These are phyloP conservation scores for Coregonus sp. DNA, from an alignment of 2,797 vertebrate species.

Conservation along the genomic window DNA sequence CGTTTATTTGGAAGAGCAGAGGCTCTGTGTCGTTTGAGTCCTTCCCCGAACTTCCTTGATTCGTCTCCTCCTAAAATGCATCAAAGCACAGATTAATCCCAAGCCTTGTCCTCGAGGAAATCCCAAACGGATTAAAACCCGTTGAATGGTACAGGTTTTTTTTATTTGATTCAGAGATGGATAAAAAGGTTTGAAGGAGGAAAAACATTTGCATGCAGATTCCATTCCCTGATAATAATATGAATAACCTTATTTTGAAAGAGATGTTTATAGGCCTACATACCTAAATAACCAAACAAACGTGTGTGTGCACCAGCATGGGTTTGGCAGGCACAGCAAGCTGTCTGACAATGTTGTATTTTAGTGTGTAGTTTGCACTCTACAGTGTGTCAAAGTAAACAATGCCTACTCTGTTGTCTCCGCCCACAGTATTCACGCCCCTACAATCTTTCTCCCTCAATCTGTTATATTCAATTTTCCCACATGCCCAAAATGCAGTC, in stretches of 20 bases:
- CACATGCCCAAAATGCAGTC: not conserved
- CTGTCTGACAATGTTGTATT: not conserved
- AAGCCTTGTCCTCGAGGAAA: not conserved
- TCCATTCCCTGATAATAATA: not conserved
- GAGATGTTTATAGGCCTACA: not conserved
- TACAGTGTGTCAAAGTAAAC: slow-evolving; percentile 3
- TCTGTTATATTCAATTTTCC: not conserved
- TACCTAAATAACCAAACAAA: not conserved
- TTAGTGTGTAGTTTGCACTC: not conserved
- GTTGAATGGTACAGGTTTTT: not conserved
- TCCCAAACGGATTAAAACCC: not conserved
- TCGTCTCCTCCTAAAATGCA: not conserved
- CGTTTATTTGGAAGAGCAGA: not conserved
- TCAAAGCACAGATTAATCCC: not conserved
- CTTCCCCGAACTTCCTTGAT: not conserved
- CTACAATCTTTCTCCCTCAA: not conserved
- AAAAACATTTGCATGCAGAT: not conserved
- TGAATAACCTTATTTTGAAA: not conserved
- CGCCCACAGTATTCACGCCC: not conserved
- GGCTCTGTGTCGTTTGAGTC: too few species aligned
- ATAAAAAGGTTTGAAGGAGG: not conserved
- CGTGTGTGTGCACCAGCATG: not conserved
- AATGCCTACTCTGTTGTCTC: not conserved
- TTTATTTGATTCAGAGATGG: not conserved
- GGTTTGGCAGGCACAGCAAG: not conserved